Base-by-base conservation (phyloP, 1,140 invertebrate species). In the Mya arenaria region DNA sequence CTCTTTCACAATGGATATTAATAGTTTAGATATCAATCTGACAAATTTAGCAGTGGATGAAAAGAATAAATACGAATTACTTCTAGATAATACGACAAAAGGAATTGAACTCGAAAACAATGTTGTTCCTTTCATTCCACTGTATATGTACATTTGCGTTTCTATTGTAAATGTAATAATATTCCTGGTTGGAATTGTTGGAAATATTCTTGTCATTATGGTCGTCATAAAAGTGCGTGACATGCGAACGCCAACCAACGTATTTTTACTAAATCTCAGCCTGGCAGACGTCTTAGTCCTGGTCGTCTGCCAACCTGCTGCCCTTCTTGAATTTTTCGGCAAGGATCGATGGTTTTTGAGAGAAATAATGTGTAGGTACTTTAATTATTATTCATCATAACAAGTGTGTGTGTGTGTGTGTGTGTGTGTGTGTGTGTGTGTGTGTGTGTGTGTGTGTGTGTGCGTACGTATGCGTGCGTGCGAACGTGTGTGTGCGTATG, bases 181-280 rank as follows among this genome's bases (percentile, higher is more conserved):
- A 71, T 96, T 98, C 94, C 94, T 96, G 69, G 93, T 97, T 69
- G 97, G 97, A 15, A 95, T 97, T 44, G 94, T 97, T 52, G 97
- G 97, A 34, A 98, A 98, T 90, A 94, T 97, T 63, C 96, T 98
- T 94, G 97, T 98, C 85, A 96, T 97, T n/a, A 95, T 98, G 86
- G 97, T 98, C 52, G 97, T 98, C 66, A 94, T 97, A 84, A 96
- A 96, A 88, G 97, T 96, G 28, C 97, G 97, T 91, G 97, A 98
- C 89, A 97, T 98, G 95, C 94, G 97, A 85, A 98, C 97, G 92
- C 98, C 97, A 60, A 98, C 97, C 60, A 98, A 99, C 90, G 97
- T 98, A 82, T 98, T 98, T 92, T 94, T 99, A 36, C 77, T 87
- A 17, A 89, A 87, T 72, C 75, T 87, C 28, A 84, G 81, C 10